Percentiles rank a stretch among this genome's conserved stretches.
Evolutionary conservation across 2,888 invertebrate species (phyloP).

Genomic region (Epinotia nisella): DNA sequence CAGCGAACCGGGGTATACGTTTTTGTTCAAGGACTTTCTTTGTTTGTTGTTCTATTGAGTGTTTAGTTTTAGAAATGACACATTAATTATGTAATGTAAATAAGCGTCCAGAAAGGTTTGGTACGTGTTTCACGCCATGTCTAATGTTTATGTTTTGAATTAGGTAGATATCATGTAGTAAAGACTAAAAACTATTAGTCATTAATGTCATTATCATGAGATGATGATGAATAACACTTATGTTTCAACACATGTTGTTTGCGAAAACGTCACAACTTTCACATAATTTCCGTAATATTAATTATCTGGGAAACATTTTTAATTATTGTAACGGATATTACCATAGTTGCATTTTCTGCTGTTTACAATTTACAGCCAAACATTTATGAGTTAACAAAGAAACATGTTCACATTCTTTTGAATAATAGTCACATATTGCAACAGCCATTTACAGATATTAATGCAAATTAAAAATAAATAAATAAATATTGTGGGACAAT

Average conservation of each 20-base stretch:
- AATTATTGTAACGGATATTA: neutral
- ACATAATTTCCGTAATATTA: too few relatives aligned
- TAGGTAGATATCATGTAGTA: neutral
- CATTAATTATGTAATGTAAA: constrained; percentile 44
- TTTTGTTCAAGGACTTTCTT: constrained; percentile 53
- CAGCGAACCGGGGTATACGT: constrained; percentile 8
- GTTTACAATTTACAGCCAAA: neutral
- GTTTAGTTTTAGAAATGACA: constrained; percentile 25
- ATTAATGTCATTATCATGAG: neutral
- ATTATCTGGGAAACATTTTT: too few relatives aligned
- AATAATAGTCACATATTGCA: neutral
- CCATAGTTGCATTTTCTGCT: neutral
- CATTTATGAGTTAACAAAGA: neutral
- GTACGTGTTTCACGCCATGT: neutral
- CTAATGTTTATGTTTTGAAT: neutral
- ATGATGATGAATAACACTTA: constrained; percentile 8
- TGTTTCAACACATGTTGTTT: constrained; percentile 4
- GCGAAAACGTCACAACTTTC: too few relatives aligned
- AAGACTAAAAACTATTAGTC: neutral
- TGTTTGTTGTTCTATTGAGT: constrained; percentile 50
- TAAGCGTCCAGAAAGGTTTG: constrained; percentile 13
- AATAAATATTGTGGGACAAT: too few relatives aligned
- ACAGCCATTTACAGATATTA: neutral
- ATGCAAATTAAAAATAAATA: neutral
- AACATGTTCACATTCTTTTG: neutral